Percentiles rank a stretch among this genome's conserved stretches.
Evolutionary conservation across 2,113 vertebrate species (phyloP).

Genomic region (Rhabdomys dilectus): DNA sequence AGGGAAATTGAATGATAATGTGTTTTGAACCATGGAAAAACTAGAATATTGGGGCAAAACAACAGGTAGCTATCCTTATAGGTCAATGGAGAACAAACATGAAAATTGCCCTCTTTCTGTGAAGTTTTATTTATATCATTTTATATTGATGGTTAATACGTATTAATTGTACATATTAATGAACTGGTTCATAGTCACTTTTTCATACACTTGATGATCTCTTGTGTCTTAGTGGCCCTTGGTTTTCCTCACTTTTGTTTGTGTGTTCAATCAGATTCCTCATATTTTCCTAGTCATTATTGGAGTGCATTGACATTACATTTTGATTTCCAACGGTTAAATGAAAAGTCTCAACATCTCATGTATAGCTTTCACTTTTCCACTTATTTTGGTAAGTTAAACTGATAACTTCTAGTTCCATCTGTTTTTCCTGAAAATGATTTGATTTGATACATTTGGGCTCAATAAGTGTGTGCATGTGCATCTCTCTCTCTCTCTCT

Average conservation of each 20-base stretch:
- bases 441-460: too few relatives aligned
- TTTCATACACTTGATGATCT: not conserved
- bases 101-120: not conserved
- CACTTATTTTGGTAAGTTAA: not conserved
- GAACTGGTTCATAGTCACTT: not conserved
- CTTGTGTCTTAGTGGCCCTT: not conserved
- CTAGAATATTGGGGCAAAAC: not conserved
- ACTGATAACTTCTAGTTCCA: too few relatives aligned
- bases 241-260: too few relatives aligned
- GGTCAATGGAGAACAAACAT: not conserved
- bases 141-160: not conserved
- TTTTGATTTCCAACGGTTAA: not conserved
- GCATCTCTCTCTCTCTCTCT: too few relatives aligned
- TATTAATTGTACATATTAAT: not conserved
- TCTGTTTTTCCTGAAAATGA: too few relatives aligned
- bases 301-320: not conserved
- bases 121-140: not conserved
- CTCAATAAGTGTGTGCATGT: too few relatives aligned
- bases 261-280: not conserved
- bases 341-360: not conserved
- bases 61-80: not conserved
- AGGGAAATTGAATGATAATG: not conserved
- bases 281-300: not conserved
- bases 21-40: constrained; percentile 23
- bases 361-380: not conserved